Evolutionary conservation across 2,113 vertebrate genomes (phyloP).

Genomic region (Anseranas semipalmata): DNA sequence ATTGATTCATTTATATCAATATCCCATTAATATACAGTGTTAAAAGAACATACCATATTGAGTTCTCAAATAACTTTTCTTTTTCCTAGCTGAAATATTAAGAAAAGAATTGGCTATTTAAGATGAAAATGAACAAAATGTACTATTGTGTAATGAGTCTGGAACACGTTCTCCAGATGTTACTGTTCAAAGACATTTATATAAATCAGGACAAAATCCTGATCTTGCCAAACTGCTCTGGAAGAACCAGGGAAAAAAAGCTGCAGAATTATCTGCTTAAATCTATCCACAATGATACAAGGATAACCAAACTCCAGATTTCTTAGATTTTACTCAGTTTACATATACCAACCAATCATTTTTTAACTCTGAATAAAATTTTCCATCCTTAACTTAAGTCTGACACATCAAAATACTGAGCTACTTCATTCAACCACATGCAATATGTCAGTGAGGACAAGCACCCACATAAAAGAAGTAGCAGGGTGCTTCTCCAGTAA

Average conservation of each 20-base stretch:
- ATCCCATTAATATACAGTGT: neutral
- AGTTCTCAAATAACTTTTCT: neutral
- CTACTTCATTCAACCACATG: neutral
- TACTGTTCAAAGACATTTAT: slow-evolving; percentile 51
- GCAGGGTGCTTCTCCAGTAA: neutral
- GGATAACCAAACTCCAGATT: neutral
- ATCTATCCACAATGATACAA: neutral
- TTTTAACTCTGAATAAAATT: neutral
- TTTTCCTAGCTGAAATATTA: neutral
- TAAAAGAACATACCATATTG: neutral
- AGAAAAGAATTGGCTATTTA: slow-evolving; percentile 36
- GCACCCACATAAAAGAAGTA: neutral
- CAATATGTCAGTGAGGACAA: neutral
- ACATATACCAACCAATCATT: neutral
- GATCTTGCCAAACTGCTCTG: slow-evolving; percentile 43
- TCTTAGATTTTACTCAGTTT: neutral
- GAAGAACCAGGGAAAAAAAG: slow-evolving; percentile 7
- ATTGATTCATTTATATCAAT: neutral
- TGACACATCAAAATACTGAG: neutral
- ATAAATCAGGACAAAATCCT: slow-evolving; percentile 44
- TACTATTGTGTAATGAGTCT: slow-evolving; percentile 53
- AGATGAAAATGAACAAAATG: slow-evolving; percentile 55
- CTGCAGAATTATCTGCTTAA: neutral
- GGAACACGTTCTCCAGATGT: slow-evolving; percentile 52
- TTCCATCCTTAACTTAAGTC: neutral